A percentile compares a stretch with the other conserved stretches of the same genome.
Evolutionary conservation across 2,888 invertebrate genomes (phyloP).

Genomic region (Plagiodera versicolora): DNA sequence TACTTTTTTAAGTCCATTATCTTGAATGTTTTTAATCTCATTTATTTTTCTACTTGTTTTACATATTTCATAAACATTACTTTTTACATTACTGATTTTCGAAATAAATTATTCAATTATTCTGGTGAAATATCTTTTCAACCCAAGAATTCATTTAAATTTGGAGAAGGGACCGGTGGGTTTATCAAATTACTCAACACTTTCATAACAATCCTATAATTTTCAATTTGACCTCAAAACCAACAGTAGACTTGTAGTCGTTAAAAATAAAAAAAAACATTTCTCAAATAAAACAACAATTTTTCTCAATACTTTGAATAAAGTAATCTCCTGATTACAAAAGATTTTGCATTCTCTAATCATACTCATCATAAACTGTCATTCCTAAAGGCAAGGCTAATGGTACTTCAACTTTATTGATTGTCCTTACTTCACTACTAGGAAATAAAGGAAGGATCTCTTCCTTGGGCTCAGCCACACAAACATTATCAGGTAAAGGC

Average conservation of each 20-base stretch:
- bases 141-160: too few species aligned
- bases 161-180: too few species aligned
- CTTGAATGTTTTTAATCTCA: not conserved
- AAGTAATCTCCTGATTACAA: too few species aligned
- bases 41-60: not conserved
- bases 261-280: too few species aligned
- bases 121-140: too few species aligned
- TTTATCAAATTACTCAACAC: too few species aligned
- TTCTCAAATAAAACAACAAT: too few species aligned
- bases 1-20: not conserved
- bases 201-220: too few species aligned
- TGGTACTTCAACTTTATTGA: conserved; percentile 62
- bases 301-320: too few species aligned
- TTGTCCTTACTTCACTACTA: conserved; percentile 74
- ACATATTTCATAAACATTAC: not conserved
- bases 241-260: too few species aligned
- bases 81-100: not conserved
- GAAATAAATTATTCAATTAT: conserved; percentile 5
- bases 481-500: conserved; percentile 96
- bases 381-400: conserved; percentile 55
- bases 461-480: conserved; percentile 96
- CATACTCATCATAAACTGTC: conserved; percentile 20
- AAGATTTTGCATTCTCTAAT: conserved; percentile 13
- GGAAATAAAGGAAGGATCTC: conserved; percentile 76
- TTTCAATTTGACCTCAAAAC: too few species aligned